These are phyloP conservation scores for Aspidapion aeneum DNA, from an alignment of 2,888 invertebrate genomes.

Conservation along the genomic window DNA sequence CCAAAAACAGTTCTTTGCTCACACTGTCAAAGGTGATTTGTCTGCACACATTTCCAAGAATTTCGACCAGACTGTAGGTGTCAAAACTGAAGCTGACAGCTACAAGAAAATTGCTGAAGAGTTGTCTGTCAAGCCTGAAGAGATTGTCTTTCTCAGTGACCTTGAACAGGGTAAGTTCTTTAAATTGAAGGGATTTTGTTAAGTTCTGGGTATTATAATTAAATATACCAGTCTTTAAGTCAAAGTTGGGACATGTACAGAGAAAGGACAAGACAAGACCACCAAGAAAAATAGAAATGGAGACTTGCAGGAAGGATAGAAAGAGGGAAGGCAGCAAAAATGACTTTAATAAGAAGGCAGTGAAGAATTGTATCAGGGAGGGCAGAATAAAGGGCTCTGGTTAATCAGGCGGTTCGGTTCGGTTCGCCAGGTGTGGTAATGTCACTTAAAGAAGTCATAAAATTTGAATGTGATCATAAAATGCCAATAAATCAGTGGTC, in stretches of 20 bases:
- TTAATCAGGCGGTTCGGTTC: not conserved
- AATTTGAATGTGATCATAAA: too few species aligned
- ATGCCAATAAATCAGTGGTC: too few species aligned
- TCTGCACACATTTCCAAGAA: conserved; percentile 68
- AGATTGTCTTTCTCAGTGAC: conserved; percentile 86
- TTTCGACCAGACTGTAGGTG: conserved; percentile 84
- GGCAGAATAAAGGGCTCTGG: not conserved
- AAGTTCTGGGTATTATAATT: conserved; percentile 1
- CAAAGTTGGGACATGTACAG: too few species aligned
- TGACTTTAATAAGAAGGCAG: not conserved
- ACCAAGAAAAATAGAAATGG: too few species aligned
- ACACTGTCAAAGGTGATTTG: conserved; percentile 75
- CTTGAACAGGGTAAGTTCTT: conserved; percentile 64
- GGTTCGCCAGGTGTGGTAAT: not conserved
- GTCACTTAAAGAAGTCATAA: not conserved
- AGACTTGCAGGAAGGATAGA: too few species aligned
- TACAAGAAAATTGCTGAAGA: conserved; percentile 73
- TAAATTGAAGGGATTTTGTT: too few species aligned
- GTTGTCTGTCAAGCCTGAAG: conserved; percentile 59
- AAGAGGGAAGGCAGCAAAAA: too few species aligned
- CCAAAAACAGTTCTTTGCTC: conserved; percentile 80
- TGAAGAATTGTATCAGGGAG: not conserved
- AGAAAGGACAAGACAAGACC: too few species aligned
- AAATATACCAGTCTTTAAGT: too few species aligned
- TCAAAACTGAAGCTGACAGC: conserved; percentile 73